These are phyloP conservation scores for Drosophila malerkotliana DNA, from an alignment of 1,140 invertebrate species.

Conservation along the genomic window DNA sequence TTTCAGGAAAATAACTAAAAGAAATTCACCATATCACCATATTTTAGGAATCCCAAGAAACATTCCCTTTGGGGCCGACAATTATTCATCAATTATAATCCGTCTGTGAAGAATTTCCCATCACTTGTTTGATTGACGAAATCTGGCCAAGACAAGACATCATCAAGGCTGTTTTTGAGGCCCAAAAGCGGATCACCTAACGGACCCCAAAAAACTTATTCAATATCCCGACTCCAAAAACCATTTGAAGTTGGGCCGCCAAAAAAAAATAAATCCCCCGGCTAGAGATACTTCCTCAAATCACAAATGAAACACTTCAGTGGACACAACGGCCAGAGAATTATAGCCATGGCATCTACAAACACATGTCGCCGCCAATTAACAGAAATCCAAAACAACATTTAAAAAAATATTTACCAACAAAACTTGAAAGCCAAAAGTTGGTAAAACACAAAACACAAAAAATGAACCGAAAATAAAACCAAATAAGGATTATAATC, in stretches of 20 bases:
- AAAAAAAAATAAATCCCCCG: constrained; percentile 58
- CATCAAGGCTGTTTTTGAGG: constrained; percentile 24
- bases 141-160: constrained; percentile 13
- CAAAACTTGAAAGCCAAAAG: constrained; percentile 24
- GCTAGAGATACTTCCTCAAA: constrained; percentile 74
- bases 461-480: constrained; percentile 33
- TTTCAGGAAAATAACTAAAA: neutral
- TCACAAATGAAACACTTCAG: constrained; percentile 58
- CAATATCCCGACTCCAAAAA: constrained; percentile 17
- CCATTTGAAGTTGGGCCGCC: constrained; percentile 66
- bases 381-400: constrained; percentile 74
- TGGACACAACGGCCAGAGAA: constrained; percentile 40
- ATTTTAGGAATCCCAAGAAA: neutral
- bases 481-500: constrained; percentile 73
- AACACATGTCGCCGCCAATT: constrained; percentile 81
- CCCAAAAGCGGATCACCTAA: constrained; percentile 51
- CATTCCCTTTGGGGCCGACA: constrained; percentile 9
- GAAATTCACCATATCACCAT: neutral
- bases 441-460: constrained; percentile 5
- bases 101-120: constrained; percentile 20
- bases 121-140: constrained; percentile 45
- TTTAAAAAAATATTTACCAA: constrained; percentile 70
- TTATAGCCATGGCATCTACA: constrained; percentile 50
- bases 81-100: constrained; percentile 42
- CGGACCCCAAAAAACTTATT: constrained; percentile 30